Base-by-base conservation (phyloP, 2,797 vertebrate genomes). In the Gymnocypris eckloni region DNA sequence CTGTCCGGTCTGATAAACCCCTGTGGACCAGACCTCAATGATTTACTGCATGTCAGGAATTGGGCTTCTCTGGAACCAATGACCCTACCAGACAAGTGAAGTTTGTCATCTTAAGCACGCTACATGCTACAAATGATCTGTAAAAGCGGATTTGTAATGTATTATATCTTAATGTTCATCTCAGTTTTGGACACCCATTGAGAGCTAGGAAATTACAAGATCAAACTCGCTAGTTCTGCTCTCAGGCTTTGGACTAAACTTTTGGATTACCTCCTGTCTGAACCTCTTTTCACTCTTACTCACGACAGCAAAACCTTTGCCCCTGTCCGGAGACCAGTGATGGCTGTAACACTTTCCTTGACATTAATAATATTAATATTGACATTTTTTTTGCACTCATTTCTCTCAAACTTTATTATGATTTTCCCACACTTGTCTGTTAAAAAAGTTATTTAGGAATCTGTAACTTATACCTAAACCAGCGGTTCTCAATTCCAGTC, bases 291-390 rank as follows among this genome's bases (percentile, higher is more conserved):
- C 33, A 64, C 37, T 86, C n/a, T 73, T 59, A 52, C 41, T 45
- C 66, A 66, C 6, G 15, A 48, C 39, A 70, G 37, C 64, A 56
- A 22, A 90, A 89, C 89, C 84, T 90, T 83, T 92, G 92, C 92
- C 91, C 79, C 88, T 87, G 87, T 54, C 37, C 6, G 2, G 16
- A 75, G 25, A 52, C 72, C 16, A 33, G 15, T 4, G 13, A 6
- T 28, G 13, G 7, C 16, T 50, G 45, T 75, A 33, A 50, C n/a
- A 50, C 45, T 73, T 48, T 75, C n/a, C 8, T 72, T 72, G 41
- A 25, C 37, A 18, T 20, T 6, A 2, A 39, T 41, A 70, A 37
- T 6, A 16, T 1, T 9, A 43, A 8, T 28, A 28, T 28, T 28
- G 28, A 28, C 28, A 41, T 20, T 52, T 33, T 16, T 9, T 48